A percentile compares a stretch with the other conserved stretches of the same genome.
Conservation (phyloP, 2,113 vertebrate species). For the Limnothrissa miodon region DNA sequence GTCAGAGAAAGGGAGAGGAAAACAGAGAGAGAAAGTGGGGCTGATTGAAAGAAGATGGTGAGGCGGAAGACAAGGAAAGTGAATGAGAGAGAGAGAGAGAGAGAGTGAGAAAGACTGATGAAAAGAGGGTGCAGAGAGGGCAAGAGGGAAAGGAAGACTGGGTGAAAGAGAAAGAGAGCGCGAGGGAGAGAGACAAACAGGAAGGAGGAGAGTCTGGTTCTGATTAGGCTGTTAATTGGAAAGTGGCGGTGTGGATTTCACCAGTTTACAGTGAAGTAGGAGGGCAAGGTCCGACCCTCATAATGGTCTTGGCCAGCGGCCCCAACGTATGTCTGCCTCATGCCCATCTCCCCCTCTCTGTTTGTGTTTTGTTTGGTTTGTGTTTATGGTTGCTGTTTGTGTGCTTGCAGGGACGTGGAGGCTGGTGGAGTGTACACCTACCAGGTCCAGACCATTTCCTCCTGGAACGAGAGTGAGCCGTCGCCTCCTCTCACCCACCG, state of each 20-base stretch:
- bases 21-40: neutral
- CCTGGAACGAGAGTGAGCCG: conserved; percentile 80
- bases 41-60: neutral
- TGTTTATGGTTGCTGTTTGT: conserved; percentile 28
- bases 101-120: neutral
- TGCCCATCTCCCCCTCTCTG: conserved; percentile 17
- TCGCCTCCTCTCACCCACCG: conserved; percentile 80
- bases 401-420: conserved; percentile 75
- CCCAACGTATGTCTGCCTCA: conserved; percentile 3
- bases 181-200: conserved; percentile 13
- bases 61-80: neutral
- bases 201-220: conserved; percentile 30
- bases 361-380: conserved; percentile 27
- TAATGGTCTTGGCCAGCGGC: conserved; percentile 2
- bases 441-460: conserved; percentile 79
- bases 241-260: conserved; percentile 34
- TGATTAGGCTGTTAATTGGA: conserved; percentile 30
- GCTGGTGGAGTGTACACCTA: conserved; percentile 78
- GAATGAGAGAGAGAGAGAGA: neutral
- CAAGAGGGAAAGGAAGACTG: neutral
- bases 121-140: neutral
- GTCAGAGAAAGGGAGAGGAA: neutral
- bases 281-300: neutral
- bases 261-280: conserved; percentile 32
- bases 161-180: neutral